Base-by-base conservation (phyloP, 1,140 invertebrate species). In the Penaeus japonicus region DNA sequence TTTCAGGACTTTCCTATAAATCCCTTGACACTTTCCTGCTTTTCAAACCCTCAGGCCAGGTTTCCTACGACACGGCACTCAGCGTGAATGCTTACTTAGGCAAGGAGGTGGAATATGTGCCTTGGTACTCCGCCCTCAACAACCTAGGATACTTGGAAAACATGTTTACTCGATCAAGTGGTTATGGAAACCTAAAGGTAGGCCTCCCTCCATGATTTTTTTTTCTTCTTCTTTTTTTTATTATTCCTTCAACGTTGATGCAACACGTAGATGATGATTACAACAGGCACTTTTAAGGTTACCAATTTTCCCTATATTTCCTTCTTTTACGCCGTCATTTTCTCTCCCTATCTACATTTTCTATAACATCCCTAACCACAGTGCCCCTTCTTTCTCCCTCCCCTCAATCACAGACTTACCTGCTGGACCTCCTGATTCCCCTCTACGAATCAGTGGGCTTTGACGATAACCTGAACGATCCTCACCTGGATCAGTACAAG, bases 1-100 rank as follows among this genome's bases (percentile, higher is more conserved):
- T 12, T 70, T 70, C 30, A 17, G 30, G 1, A 12, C 12, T 32
- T 27, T 70, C 1, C 15, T 70, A 12, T 70, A 70, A 0, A 18
- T 24, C 0, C 5, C 18, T 7, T 32, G 0, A 27, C 47, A 0
- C 10, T 47, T 47, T 47, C 10, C n/a, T 17, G 18, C 24, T 15
- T 15, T 53, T 80, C 39, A 32, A 22, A 18, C 22, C 22, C 20
- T 91, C 91, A 18, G 93, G 92, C n/a, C 32, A 83, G 53, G 20
- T 89, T n/a, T 57, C 27, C 1, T 89, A 89, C 77, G 55, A 80
- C 20, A 82, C 77, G 1, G 85, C 89, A 12, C 70, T 89, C 35
- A 54, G 70, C 30, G n/a, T 82, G 15, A 30, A 81, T n/a, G 80
- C 79, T 7, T 90, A 90, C 70, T 65, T 90, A n/a, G 53, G n/a